Base-by-base conservation (phyloP, 2,888 invertebrate genomes). In the Autographa pulchrina region DNA sequence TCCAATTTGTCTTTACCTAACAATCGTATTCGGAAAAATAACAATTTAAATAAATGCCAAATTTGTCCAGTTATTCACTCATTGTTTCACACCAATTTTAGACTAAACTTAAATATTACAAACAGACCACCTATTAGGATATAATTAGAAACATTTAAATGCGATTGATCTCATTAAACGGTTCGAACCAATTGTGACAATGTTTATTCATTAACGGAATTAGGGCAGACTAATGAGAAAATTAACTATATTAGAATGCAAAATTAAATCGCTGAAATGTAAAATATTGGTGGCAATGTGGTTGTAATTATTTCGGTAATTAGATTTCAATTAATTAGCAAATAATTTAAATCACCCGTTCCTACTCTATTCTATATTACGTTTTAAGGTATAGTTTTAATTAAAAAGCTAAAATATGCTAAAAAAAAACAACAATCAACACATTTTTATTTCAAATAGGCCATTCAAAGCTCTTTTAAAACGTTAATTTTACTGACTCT, bases 171-270 rank as follows among this genome's bases (percentile, higher is more conserved):
- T 32, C 63, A 66, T 62, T 71, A 52, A 75, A 68, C 61, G 13
- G 18, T 74, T 74, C 61, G 58, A 65, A 64, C 61, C 11, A 14
- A 71, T 65, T 35, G 35, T 67, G 72, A 62, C 67, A 65, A 61
- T n/a, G 52, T 59, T 60, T 5, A 61, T 48, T 54, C 70, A 70
- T 70, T 63, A 58, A 74, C 72, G 58, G 14, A 70, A 82, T 77
- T 74, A 69, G 56, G 66, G 43, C 16, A 5, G 8, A 72, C 58
- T 74, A 80, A 82, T 72, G 64, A 72, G 48, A 60, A 69, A 18
- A 78, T 83, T 81, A 18, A 65, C 68, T 35, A 65, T 75, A 80
- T 77, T 74, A 72, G 70, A 65, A 62, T 68, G 54, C 56, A n/a
- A 61, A 32, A 68, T 41, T 62, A 16, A 18, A 16, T 13, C 14